Percentiles rank a stretch among this genome's conserved stretches.
Conservation (phyloP, 2,113 vertebrate species). For the Tringa solitaria region DNA sequence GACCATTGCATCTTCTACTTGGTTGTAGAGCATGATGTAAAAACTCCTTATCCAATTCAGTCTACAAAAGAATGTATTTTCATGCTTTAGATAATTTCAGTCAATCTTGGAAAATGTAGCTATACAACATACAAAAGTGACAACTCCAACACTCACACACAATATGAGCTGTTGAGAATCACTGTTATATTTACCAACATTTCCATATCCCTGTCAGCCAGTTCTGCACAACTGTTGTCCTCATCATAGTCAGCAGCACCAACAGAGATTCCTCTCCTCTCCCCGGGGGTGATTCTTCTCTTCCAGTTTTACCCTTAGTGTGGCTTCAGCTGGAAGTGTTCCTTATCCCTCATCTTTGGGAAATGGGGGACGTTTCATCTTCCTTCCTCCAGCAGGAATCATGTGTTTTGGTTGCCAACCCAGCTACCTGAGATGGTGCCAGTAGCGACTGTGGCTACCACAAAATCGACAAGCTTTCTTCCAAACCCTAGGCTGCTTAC, state of each 20-base stretch:
- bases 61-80: conserved; percentile 70
- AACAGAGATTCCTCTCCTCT: conserved; percentile 60
- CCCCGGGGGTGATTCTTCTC: neutral
- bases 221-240: conserved; percentile 71
- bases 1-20: neutral
- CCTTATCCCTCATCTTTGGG: neutral
- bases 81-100: conserved; percentile 73
- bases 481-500: neutral
- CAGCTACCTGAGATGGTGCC: neutral
- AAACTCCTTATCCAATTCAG: conserved; percentile 37
- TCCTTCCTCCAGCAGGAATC: neutral
- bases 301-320: neutral
- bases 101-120: conserved; percentile 73
- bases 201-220: conserved; percentile 72
- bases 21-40: neutral
- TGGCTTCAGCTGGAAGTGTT: neutral
- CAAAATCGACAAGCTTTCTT: neutral
- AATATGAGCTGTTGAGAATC: conserved; percentile 73
- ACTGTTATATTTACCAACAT: conserved; percentile 75
- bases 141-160: conserved; percentile 70
- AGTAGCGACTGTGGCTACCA: neutral
- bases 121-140: conserved; percentile 70
- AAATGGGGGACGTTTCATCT: neutral
- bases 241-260: conserved; percentile 68
- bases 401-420: neutral